Conservation (phyloP, 2,888 invertebrate species). For the Yponomeuta cagnagella region DNA sequence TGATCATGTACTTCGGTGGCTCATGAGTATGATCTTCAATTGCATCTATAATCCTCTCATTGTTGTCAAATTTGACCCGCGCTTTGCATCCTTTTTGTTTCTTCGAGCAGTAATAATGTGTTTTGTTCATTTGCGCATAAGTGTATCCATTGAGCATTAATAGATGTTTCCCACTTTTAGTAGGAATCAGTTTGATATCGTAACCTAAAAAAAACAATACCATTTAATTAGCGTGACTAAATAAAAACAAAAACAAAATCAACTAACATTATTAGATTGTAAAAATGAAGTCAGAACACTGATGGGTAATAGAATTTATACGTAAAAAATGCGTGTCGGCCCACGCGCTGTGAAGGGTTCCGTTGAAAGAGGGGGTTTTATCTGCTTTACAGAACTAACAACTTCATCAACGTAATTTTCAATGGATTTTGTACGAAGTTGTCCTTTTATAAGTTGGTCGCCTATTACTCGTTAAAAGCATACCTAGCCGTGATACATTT, state of each 20-base stretch:
- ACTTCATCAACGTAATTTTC: too few relatives aligned
- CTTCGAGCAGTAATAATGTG: slow-evolving; percentile 21
- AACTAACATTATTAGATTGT: neutral
- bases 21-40: neutral
- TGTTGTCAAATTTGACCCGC: neutral
- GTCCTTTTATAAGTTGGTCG: too few relatives aligned
- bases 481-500: too few relatives aligned
- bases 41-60: neutral
- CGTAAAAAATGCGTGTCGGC: too few relatives aligned
- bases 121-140: slow-evolving; percentile 5
- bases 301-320: too few relatives aligned
- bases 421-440: too few relatives aligned
- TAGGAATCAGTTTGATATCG: neutral
- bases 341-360: neutral
- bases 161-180: neutral
- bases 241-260: neutral
- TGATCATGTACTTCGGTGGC: slow-evolving; percentile 5
- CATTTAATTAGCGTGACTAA: too few relatives aligned
- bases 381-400: too few relatives aligned
- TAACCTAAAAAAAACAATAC: too few relatives aligned
- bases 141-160: slow-evolving; percentile 13
- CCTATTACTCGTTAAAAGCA: too few relatives aligned
- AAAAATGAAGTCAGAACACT: too few relatives aligned
- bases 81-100: slow-evolving; percentile 16
- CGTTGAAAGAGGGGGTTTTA: too few relatives aligned